Percentiles rank a stretch among this genome's conserved stretches.
phyloP scores from a whole-genome alignment of 2,888 invertebrate genomes.

The Neoaliturus tenellus region DNA sequence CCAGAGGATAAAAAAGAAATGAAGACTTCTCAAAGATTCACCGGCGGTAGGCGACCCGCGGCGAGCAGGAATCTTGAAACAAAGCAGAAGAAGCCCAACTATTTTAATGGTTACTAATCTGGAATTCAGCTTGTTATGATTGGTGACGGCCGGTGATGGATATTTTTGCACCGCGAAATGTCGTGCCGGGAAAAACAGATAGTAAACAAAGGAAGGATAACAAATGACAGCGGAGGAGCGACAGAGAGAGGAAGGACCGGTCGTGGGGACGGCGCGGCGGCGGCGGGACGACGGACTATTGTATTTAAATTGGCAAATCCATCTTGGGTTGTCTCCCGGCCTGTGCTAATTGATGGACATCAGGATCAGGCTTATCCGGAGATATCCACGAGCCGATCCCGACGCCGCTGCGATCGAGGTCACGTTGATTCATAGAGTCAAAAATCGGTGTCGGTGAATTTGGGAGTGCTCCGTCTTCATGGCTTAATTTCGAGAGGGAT shows the following conservation, averaged over 20 bases:
- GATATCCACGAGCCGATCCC: neutral
- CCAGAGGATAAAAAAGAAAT: too few species aligned
- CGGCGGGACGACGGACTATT: constrained; percentile 28
- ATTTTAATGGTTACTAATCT: constrained; percentile 30
- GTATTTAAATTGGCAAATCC: constrained; percentile 53
- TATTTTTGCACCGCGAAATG: constrained; percentile 37
- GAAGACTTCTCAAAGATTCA: constrained; percentile 6
- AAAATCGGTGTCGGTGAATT: neutral
- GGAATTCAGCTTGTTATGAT: constrained; percentile 30
- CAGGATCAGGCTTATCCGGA: neutral
- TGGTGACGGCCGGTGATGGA: constrained; percentile 39
- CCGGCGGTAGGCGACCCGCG: neutral
- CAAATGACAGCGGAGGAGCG: neutral
- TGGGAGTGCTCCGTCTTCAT: neutral
- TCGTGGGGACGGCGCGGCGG: neutral
- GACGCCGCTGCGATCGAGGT: neutral
- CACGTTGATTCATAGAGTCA: neutral
- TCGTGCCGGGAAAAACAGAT: constrained; percentile 35
- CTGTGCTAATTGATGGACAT: constrained; percentile 42
- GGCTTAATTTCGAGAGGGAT: too few species aligned
- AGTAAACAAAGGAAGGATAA: constrained; percentile 44
- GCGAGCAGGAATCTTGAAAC: neutral
- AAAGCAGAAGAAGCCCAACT: constrained; percentile 12
- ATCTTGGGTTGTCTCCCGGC: constrained; percentile 37
- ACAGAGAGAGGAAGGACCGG: neutral